Evolutionary conservation across 2,797 vertebrate genomes (phyloP), one percentile per base, ranked within the genome.

Genomic region (Lacerta agilis): DNA sequence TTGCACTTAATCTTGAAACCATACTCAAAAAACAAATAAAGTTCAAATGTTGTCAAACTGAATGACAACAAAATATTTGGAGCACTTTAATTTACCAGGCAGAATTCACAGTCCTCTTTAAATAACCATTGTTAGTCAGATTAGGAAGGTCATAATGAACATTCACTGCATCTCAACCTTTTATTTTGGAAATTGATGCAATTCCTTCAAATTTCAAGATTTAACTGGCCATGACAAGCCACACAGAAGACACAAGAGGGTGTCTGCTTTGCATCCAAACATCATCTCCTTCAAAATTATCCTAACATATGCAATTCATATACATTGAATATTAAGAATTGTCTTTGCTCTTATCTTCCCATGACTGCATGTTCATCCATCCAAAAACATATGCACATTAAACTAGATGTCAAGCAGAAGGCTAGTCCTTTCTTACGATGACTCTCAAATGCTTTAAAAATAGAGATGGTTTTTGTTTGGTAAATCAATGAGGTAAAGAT

Each of bases 141-240:
- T 25, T 82, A 55, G 41, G 66, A 77, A 73, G 49, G 15, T 36
- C 89, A 9, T 7, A 76, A 84, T 45, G 38, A 33, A 3, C 82
- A 25, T 89, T 58, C 73, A 11, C 25, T 92, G 8, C 76, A 36
- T 64, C 85, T 87, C 87, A 45, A 84, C 20, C 5, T 3, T 69
- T 17, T 85, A 71, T 1, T 64, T 49, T 8, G 6, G 25, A 85
- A 82, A 33, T 8, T 61, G 4, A 25, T 58, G 29, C 18, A 82
- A 45, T 66, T 49, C 61, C 43, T 17, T 15, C 49, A 73, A 4
- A 61, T 80, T 71, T 20, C 38, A n/a, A 64, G 73, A 64, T 2
- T 25, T 45, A 82, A 45, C 6, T 8, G 49, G 79, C 29, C 41
- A 36, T 49, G 38, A 13, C 61, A 20, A 75, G 20, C 29, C 78